Base-by-base conservation (phyloP, 2,888 invertebrate genomes). In the Sphaerophoria taeniata region DNA sequence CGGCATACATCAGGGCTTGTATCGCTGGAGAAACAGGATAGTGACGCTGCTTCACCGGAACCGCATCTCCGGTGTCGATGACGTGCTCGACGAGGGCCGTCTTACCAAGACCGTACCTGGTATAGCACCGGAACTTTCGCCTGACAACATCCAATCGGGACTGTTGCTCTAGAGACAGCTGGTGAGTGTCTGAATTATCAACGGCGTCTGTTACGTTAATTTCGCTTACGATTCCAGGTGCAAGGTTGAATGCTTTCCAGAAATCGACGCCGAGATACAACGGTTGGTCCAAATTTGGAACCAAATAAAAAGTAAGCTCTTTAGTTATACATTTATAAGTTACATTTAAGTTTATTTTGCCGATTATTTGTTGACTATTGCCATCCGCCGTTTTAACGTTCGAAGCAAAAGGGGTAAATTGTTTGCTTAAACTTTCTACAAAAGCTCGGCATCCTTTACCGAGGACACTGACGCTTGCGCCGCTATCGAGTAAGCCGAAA, bases 31-130 rank as follows among this genome's bases (percentile, higher is more conserved):
- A 63, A 6, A 63, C 45, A 45, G 43, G 61, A 3, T 43, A 61
- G 12, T 61, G 61, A 45, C 61, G 45, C 61, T 61, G 61, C 31
- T 61, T 45, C 16, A 82, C 43, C 14, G 81, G 77, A 16, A 58
- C 31, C 7, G 77, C 53, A 7, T 43, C 58, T 9, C 79, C 73
- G 11, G 61, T 58, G n/a, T 77, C 79, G 24, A 78, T 72, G 14
- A 49, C 39, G 31, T 79, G 78, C 16, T 56, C 39, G 5, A 56
- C 14, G 9, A 76, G 51, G 14, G 14, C 39, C 12, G 75, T 87
- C 55, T 60, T 63, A 0, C 82, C 79, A 3, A 77, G 58, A 34
- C 63, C 36, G 34, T n/a, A 34, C 4, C 7, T 34, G n/a, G 55
- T 34, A 34, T 56, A 56, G 34, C 55, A 56, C 34, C 33, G n/a